Base-by-base conservation (phyloP, 2,888 invertebrate species). In the Dasypogon diadema region DNA sequence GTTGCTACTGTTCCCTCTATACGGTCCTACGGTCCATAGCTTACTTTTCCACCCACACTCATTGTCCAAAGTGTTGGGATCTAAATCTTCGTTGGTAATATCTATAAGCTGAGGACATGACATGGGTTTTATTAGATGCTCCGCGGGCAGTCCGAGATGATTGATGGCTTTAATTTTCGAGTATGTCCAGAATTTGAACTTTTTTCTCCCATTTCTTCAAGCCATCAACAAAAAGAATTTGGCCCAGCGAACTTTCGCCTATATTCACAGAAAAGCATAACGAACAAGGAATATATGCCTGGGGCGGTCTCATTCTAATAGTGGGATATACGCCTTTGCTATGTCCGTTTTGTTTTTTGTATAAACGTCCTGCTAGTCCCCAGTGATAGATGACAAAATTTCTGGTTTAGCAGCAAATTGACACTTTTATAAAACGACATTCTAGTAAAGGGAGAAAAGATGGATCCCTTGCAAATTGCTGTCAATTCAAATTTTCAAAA, bases 111-210 rank as follows among this genome's bases (percentile, higher is more conserved):
- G 42, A 18, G 54, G 54, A 48, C 54, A 70, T 70, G 70, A 70
- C 54, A 70, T 70, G 70, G 70, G 48, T 70, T 70, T 70, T 70
- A 70, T 70, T 70, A 70, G 70, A 70, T 70, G 48, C 70, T 70
- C 70, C 54, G 70, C 54, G 70, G 70, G 70, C 34, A 70, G 51
- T 24, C 70, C 54, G 10, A 5, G 70, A 70, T 70, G 70, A 70
- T 70, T 70, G 70, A 70, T 70, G 70, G 70, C 34, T 70, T 70
- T 70, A 70, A 70, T 70, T 70, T 70, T 70, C 70, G 70, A 70
- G 70, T 70, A 54, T 70, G 70, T 51, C 34, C 54, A 54, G 54
- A 30, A 70, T 54, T 70, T 70, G 70, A 70, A 30, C 51, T 54
- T 70, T 70, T n/a, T 70, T 70, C 37, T 70, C 48, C 34, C 54